Percentiles rank a stretch among this genome's conserved stretches.
Evolutionary conservation across 2,888 invertebrate genomes (phyloP).

Genomic region (Epicampocera succincta): DNA sequence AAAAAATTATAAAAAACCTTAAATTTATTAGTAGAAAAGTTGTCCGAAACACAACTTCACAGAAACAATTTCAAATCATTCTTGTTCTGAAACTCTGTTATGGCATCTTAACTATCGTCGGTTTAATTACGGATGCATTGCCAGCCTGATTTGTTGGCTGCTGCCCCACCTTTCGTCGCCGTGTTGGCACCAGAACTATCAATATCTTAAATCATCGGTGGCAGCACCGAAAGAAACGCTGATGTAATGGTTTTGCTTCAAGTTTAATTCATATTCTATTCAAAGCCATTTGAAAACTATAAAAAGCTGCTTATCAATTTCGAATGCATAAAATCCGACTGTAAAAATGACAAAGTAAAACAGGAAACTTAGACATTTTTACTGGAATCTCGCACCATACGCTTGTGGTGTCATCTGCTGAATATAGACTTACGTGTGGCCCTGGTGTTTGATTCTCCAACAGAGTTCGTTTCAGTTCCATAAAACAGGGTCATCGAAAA

Average conservation of each 20-base stretch:
- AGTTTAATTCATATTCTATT: conserved; percentile 24
- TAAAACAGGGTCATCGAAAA: conserved; percentile 22
- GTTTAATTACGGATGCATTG: too few relatives aligned
- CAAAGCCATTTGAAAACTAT: not conserved
- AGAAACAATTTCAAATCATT: too few relatives aligned
- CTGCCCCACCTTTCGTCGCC: conserved; percentile 2
- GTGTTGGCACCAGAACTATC: not conserved
- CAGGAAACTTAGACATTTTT: conserved; percentile 12
- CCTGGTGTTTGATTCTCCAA: not conserved
- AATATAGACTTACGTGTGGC: conserved; percentile 22
- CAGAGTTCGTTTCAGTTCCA: conserved; percentile 13
- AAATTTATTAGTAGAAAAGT: too few relatives aligned
- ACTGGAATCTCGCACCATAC: not conserved
- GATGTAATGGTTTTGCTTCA: conserved; percentile 5
- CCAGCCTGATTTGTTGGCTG: not conserved
- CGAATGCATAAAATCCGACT: conserved; percentile 18
- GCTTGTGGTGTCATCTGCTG: conserved; percentile 30
- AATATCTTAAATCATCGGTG: not conserved
- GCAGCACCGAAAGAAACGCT: conserved; percentile 7
- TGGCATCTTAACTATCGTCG: too few relatives aligned
- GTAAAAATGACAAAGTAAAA: not conserved
- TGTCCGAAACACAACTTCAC: too few relatives aligned
- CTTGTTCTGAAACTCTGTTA: too few relatives aligned
- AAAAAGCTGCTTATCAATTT: conserved; percentile 9
- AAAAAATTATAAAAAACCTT: too few relatives aligned